Evolutionary conservation across 53 echinoderm and acorn worm species (phyloP), one percentile per base, ranked within the genome.

Genomic region (Actinopyga echinites): DNA sequence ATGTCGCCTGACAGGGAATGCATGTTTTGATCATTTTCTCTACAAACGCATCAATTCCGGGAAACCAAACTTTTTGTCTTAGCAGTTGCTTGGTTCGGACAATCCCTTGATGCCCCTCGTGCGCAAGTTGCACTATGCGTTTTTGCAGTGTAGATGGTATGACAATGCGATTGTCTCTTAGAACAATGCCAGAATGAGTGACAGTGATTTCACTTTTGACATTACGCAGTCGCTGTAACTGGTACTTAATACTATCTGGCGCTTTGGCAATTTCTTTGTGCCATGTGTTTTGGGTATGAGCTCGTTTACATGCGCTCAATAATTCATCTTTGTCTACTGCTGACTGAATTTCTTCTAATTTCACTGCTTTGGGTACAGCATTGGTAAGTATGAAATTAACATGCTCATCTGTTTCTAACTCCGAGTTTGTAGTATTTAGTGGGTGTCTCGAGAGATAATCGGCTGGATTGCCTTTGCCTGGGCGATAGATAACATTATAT

Each of bases 21-120:
- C 93, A 93, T 10, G 82, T 56, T 23, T 64, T 64, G 65, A 89
- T 74, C 45, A 35, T 64, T 45, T 69, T 35, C 62, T 93, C 90
- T 25, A 90, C 90, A 8, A 64, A 59, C 31, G 53, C 21, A 37
- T 90, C 90, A 30, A 93, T 90, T 2, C 77, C 85, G 5, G 90
- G 90, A 60, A 93, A 90, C 90, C 93, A 93, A 42, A 93, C 89
- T 79, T 93, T 93, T 58, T 93, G 86, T 7, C 87, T 63, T 21
- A 92, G 30, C 28, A 92, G 59, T 40, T 83, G 86, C 73, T 89
- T 89, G 8, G 87, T 93, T 34, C 65, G 75, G 23, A 85, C 59
- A 23, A 91, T 65, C 28, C 91, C 91, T 64, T 88, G 87, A 74
- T 88, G 85, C 19, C 84, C 84, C 42, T 82, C 60, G 37, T 91